These are phyloP conservation scores for Enteromius unitaeniatus DNA, from an alignment of 2,797 vertebrate species.

Conservation along the genomic window DNA sequence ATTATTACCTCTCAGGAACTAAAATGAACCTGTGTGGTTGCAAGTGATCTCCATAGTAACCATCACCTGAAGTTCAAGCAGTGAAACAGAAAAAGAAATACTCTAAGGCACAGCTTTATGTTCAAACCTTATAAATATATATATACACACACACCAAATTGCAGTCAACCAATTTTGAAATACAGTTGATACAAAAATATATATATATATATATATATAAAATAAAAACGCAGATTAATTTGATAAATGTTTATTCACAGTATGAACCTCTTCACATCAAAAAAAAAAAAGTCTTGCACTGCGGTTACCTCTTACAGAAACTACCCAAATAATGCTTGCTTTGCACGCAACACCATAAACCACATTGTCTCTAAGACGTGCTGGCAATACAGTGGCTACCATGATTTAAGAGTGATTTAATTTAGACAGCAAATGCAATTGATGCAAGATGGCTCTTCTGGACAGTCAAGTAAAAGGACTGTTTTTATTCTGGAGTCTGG, in stretches of 20 bases:
- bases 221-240: background rate
- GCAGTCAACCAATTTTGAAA: background rate
- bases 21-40: conserved; percentile 35
- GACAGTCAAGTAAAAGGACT: conserved; percentile 60
- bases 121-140: background rate
- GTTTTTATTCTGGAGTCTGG: conserved; percentile 63
- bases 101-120: background rate
- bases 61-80: conserved; percentile 43
- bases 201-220: background rate
- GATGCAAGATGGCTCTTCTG: conserved; percentile 64
- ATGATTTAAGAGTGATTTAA: conserved; percentile 64
- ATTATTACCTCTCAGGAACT: conserved; percentile 37
- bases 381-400: conserved; percentile 61
- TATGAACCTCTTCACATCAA: background rate
- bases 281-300: conserved; percentile 31
- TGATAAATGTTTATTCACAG: background rate
- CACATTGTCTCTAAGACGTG: conserved; percentile 53
- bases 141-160: background rate
- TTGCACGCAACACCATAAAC: conserved; percentile 62
- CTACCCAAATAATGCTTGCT: conserved; percentile 48
- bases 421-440: conserved; percentile 67
- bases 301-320: conserved; percentile 25
- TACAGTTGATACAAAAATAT: background rate
- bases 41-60: conserved; percentile 63
- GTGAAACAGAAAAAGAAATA: background rate